Base-by-base conservation (phyloP, 1,140 invertebrate genomes). In the Sycophaga agraensis region DNA sequence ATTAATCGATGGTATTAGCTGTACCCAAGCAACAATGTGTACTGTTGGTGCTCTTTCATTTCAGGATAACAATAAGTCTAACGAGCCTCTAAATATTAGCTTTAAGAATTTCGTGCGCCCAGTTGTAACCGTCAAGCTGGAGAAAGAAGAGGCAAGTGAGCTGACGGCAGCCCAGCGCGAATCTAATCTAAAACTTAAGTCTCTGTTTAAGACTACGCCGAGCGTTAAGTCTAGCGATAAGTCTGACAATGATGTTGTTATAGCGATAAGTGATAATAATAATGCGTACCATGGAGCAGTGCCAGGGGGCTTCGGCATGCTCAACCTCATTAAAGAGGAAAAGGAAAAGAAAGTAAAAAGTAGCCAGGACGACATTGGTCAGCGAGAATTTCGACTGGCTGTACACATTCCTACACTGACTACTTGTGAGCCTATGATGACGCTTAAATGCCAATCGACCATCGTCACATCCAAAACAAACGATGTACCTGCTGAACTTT, bases 21-120 rank as follows among this genome's bases (percentile, higher is more conserved):
- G 73, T 79, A 79, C 76, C 76, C 73, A 79, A 80, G 79, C 77
- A 80, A 80, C 79, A 81, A 81, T 80, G 72, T 80, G 74, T 78
- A 81, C 78, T 80, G 78, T 80, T 80, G 79, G 79, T 81, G 79
- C 79, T 81, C 79, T 80, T 81, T 81, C 76, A 78, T 79, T 80
- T 80, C 79, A 79, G 79, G 77, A 81, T 80, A 80, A 80, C 68
- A 70, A 76, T 81, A 80, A 78, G 74, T 78, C 72, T 78, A 78
- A 80, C 70, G 73, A 79, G 77, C 78, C 73, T 74, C 72, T 76
- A 74, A 78, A 78, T 68, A 70, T 69, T 81, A 79, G 73, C 75
- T 76, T 73, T 77, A 78, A 77, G 73, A 70, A 64, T 61, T 65
- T 46, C 26, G 45, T 39, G 51, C 16, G n/a, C 16, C 28, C 28